Conservation (phyloP, 2,888 invertebrate genomes). For the Parapristionchus giblindavisi region DNA sequence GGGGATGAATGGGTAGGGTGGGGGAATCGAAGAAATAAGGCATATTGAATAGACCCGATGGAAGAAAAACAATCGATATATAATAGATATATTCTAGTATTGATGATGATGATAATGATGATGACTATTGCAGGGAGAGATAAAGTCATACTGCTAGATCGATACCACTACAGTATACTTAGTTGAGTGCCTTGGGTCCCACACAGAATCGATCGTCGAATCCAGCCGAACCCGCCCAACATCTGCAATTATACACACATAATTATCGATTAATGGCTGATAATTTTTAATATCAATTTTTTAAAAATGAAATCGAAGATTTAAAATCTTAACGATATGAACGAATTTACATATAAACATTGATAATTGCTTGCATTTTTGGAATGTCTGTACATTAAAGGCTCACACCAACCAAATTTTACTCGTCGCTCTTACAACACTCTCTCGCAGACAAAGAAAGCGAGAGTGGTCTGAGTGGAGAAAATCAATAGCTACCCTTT, state of each 20-base stretch:
- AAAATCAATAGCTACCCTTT: no score
- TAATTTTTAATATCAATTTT: background rate
- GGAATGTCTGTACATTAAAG: no score
- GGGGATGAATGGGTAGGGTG: background rate
- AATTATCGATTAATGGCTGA: background rate
- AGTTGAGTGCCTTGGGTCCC: constrained; percentile 16
- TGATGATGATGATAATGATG: background rate
- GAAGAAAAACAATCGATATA: background rate
- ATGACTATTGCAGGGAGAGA: background rate
- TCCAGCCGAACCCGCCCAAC: constrained; percentile 68
- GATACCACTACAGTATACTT: background rate
- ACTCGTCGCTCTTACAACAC: no score
- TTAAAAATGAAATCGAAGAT: no score
- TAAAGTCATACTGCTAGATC: background rate
- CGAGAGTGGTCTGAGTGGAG: no score
- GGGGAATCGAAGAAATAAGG: constrained; percentile 10
- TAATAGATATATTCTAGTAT: no score
- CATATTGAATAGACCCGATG: constrained; percentile 19
- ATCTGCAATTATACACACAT: constrained; percentile 49
- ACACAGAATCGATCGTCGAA: constrained; percentile 65
- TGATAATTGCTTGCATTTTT: no score
- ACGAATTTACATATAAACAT: no score
- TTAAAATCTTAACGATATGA: no score
- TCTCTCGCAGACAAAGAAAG: no score
- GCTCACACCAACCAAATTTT: no score